Evolutionary conservation across 2,797 vertebrate species (phyloP).

Genomic region (Anguilla megastoma): DNA sequence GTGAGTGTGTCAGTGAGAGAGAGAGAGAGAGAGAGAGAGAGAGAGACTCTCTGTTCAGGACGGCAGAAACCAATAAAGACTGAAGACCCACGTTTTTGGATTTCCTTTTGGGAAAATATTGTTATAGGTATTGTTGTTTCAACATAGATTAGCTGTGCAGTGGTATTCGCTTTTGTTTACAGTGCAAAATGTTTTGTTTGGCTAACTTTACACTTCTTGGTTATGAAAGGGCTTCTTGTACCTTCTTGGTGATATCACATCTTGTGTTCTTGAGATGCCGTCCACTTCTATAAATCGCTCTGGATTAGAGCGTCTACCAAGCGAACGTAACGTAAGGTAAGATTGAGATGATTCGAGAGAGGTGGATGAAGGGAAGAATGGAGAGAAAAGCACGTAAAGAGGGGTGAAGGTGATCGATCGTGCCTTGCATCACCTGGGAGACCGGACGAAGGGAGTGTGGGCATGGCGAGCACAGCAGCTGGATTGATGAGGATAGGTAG

Average conservation of each 20-base stretch:
- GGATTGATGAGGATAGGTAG: slow-evolving; percentile 16
- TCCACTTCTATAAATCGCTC: not conserved
- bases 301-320: not conserved
- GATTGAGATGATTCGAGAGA: slow-evolving; percentile 6
- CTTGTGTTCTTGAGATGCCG: too few species aligned
- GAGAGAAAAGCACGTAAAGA: not conserved
- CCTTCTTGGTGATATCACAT: not conserved
- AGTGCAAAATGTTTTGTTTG: not conserved
- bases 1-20: not conserved
- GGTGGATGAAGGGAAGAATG: not conserved
- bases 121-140: not conserved
- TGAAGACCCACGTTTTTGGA: not conserved
- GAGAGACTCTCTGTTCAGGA: not conserved
- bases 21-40: slow-evolving; percentile 13
- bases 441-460: not conserved
- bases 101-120: not conserved
- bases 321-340: not conserved
- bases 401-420: not conserved
- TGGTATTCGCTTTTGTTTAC: not conserved
- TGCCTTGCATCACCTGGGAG: not conserved
- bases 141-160: not conserved
- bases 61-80: not conserved
- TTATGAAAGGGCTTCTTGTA: not conserved
- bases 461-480: not conserved
- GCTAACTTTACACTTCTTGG: too few species aligned